Conservation (phyloP, 2,797 vertebrate genomes). For the Lithobates sylvaticus region DNA sequence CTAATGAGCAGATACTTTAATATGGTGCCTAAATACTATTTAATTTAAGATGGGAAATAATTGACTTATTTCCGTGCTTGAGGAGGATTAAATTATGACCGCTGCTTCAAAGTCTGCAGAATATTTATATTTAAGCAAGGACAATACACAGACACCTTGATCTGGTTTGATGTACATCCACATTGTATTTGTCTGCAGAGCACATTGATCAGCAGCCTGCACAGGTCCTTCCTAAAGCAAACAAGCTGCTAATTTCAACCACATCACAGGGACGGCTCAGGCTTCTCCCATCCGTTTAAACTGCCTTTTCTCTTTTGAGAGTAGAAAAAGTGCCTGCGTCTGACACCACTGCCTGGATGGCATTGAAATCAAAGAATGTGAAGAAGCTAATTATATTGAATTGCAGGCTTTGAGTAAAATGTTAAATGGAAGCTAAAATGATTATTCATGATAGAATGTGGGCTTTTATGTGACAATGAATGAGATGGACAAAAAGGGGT, state of each 20-base stretch:
- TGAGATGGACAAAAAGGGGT: background rate
- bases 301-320: conserved; percentile 30
- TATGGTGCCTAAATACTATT: conserved; percentile 19
- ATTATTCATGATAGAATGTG: conserved; percentile 30
- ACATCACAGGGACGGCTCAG: conserved; percentile 34
- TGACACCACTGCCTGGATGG: conserved; percentile 45
- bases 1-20: conserved; percentile 8
- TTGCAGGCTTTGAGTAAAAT: conserved; percentile 40
- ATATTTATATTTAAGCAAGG: conserved; percentile 36
- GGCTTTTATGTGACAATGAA: conserved; percentile 32
- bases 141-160: conserved; percentile 7
- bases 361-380: conserved; percentile 56
- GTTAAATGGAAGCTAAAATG: conserved; percentile 42
- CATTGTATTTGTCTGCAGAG: conserved; percentile 36
- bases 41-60: conserved; percentile 33
- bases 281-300: conserved; percentile 25
- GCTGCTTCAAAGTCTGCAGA: conserved; percentile 30
- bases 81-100: conserved; percentile 9
- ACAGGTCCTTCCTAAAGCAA: conserved; percentile 44
- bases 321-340: conserved; percentile 34
- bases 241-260: conserved; percentile 47
- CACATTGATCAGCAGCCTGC: conserved; percentile 47
- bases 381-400: conserved; percentile 49
- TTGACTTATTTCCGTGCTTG: background rate
- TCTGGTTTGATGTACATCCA: conserved; percentile 52